These are phyloP conservation scores for Manis pentadactyla DNA, from an alignment of 2,797 vertebrate genomes.

Conservation along the genomic window DNA sequence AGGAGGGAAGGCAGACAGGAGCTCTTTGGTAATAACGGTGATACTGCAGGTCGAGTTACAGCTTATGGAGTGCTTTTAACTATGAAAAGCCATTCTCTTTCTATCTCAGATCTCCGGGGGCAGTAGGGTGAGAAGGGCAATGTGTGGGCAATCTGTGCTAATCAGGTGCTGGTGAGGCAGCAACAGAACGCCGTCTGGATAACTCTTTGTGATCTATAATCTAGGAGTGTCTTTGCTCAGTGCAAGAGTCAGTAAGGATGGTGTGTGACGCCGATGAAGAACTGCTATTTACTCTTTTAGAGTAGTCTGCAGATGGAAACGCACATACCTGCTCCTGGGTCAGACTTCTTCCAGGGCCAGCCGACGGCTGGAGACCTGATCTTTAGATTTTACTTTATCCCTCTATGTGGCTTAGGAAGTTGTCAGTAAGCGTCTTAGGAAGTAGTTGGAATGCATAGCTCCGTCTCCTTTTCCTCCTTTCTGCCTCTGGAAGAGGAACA, in stretches of 20 bases:
- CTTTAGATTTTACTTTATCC: background rate
- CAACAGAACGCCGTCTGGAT: background rate
- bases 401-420: rapidly evolving
- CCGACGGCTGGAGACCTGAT: rapidly evolving
- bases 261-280: too few species aligned
- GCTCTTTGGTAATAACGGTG: background rate
- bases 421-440: background rate
- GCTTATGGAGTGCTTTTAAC: background rate
- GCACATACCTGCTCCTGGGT: too few species aligned
- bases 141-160: rapidly evolving
- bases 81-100: background rate
- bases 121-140: background rate
- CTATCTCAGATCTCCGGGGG: background rate
- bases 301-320: background rate
- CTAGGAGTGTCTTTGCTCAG: background rate
- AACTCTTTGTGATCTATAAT: background rate
- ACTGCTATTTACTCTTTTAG: background rate
- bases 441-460: background rate
- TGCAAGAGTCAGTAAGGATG: too few species aligned
- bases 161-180: background rate
- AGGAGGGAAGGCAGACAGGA: background rate
- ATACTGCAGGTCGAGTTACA: background rate
- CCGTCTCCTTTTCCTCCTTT: background rate
- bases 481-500: background rate
- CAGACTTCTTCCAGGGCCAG: background rate